Evolutionary conservation across 2,888 invertebrate species (phyloP), one percentile per base, ranked within the genome.

Genomic region (Drosophila imparisetae): DNA sequence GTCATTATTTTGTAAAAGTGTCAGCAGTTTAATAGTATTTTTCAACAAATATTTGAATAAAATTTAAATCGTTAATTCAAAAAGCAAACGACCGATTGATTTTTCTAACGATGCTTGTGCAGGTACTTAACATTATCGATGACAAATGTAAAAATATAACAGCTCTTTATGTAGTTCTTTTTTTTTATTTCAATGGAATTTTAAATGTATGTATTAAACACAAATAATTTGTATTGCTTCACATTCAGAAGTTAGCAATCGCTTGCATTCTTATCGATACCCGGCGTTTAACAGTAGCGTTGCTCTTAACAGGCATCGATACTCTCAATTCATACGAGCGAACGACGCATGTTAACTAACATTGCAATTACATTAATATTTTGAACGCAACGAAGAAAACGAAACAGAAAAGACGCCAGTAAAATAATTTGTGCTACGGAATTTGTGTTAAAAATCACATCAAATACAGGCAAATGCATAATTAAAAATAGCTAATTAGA

Each of bases 11-110:
- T 65, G 67, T 40, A 73, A 57, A 66, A 55, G 42, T 53, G 40
- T 66, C 59, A 67, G 59, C 68, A 72, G 64, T 58, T 50, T 38
- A 58, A 68, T 61, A 83, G 81, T 83, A 85, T 81, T 80, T 62
- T 71, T 60, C 50, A 50, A 66, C 53, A 10, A 54, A 69, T 69
- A 65, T 70, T 76, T 66, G 24, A 82, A 78, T 72, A 83, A 69
- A 83, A 53, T 61, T 32, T 64, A 57, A 52, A 48, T 36, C 6
- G 21, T 30, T 36, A 6, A 13, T 36, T 59, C 54, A 30, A 15
- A 72, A 48, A 45, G 3, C 1, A 21, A 64, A 72, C 64, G 13
- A 18, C 10, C 36, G 15, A 34, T 53, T 30, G 4, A 2, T 2
- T 30, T 38, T 27, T 21, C 29, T 52, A 70, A 70, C 70, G 61